Percentiles rank a stretch among this genome's conserved stretches.
phyloP scores from a whole-genome alignment of 2,797 vertebrate genomes.

The Cyprinella venusta region DNA sequence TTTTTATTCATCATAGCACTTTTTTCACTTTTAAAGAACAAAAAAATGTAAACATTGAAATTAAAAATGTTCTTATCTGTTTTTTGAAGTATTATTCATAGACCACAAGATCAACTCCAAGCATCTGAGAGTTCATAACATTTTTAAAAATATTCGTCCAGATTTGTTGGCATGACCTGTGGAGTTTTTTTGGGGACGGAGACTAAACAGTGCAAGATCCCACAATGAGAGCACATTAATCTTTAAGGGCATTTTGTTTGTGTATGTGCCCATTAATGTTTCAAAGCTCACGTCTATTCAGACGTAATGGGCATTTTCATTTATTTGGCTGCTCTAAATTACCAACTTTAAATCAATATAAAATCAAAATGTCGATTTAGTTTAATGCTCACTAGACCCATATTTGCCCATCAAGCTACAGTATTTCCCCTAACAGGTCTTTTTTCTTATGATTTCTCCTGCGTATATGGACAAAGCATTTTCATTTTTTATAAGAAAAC shows the following conservation, averaged over 20 bases:
- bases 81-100: not conserved
- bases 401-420: not conserved
- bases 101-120: no score
- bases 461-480: not conserved
- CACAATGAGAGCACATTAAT: constrained; percentile 46
- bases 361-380: not conserved
- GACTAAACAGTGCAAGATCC: constrained; percentile 33
- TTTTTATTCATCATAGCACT: not conserved
- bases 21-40: not conserved
- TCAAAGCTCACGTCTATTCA: constrained; percentile 10
- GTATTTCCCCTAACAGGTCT: not conserved
- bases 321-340: constrained; percentile 3
- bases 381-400: not conserved
- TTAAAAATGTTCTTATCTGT: not conserved
- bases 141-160: not conserved
- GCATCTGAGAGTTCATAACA: not conserved
- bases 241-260: constrained; percentile 41
- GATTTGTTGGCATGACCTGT: constrained; percentile 31
- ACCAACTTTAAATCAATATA: not conserved
- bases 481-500: not conserved
- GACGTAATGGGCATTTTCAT: not conserved
- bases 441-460: not conserved
- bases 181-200: constrained; percentile 26
- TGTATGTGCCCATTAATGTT: constrained; percentile 39
- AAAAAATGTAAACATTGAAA: not conserved